Percentiles rank a stretch among this genome's conserved stretches.
These are phyloP conservation scores for Colinus virginianus DNA, from an alignment of 2,113 vertebrate species.

Conservation along the genomic window DNA sequence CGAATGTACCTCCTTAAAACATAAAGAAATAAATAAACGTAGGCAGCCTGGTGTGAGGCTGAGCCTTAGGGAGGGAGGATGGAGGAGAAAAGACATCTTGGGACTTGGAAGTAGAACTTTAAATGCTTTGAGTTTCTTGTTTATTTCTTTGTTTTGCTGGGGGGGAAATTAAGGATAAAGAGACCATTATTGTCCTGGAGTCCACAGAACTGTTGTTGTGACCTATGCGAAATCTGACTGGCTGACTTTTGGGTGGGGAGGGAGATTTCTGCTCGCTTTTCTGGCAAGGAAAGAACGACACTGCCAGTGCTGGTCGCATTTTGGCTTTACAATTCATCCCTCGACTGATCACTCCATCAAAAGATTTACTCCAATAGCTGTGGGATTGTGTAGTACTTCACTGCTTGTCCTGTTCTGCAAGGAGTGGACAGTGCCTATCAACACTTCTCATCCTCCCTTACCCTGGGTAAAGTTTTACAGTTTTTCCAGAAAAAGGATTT, in stretches of 20 bases:
- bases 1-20: neutral
- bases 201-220: neutral
- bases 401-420: neutral
- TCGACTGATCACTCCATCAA: neutral
- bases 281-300: neutral
- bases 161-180: neutral
- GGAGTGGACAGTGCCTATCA: neutral
- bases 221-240: neutral
- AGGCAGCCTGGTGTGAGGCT: neutral
- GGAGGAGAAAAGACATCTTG: neutral
- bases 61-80: neutral
- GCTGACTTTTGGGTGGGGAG: neutral
- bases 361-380: neutral
- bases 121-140: neutral
- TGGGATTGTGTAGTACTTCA: neutral
- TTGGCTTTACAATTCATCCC: constrained; percentile 5
- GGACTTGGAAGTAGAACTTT: neutral
- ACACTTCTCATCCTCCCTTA: rapidly evolving
- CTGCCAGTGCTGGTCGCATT: neutral
- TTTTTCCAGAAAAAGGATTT: neutral
- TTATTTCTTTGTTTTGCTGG: neutral
- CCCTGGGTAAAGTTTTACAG: neutral
- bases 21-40: neutral
- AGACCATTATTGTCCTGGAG: neutral
- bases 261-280: neutral